phyloP scores from a whole-genome alignment of 2,113 vertebrate genomes.

The Actenoides lindsayi region DNA sequence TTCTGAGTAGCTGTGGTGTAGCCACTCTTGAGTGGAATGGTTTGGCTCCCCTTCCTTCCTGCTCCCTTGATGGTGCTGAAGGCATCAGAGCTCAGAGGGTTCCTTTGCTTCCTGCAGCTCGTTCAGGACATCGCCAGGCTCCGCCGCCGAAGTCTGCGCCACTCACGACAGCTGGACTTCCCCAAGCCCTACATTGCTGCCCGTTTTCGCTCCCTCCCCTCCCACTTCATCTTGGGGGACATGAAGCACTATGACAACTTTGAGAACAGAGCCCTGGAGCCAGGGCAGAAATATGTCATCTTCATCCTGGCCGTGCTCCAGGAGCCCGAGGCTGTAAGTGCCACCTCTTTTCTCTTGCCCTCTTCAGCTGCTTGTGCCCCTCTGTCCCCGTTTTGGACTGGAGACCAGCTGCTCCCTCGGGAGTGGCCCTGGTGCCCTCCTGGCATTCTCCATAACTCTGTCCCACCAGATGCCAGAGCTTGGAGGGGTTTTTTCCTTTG shows the following conservation, averaged over 20 bases:
- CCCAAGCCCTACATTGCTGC: constrained; percentile 92
- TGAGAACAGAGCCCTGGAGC: constrained; percentile 89
- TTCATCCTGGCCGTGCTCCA: constrained; percentile 93
- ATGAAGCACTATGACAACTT: constrained; percentile 89
- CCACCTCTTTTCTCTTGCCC: neutral
- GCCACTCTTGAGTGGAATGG: neutral
- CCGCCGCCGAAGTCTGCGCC: constrained; percentile 88
- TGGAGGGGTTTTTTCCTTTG: neutral
- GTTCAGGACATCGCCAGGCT: constrained; percentile 83
- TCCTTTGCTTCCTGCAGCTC: constrained; percentile 72
- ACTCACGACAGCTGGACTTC: constrained; percentile 86
- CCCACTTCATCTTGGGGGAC: constrained; percentile 87
- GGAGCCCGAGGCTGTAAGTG: constrained; percentile 83
- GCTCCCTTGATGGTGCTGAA: neutral
- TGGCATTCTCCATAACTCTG: neutral
- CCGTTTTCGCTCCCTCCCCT: constrained; percentile 86
- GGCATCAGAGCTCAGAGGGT: neutral
- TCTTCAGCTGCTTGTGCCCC: neutral
- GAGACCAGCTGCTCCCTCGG: neutral
- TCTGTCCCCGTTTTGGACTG: neutral
- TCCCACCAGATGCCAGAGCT: neutral
- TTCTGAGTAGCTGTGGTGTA: neutral
- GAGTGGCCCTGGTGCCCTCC: neutral
- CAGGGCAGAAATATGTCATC: constrained; percentile 90
- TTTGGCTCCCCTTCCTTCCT: neutral